phyloP scores from a whole-genome alignment of 2,113 vertebrate genomes.

The Apodemus sylvaticus region DNA sequence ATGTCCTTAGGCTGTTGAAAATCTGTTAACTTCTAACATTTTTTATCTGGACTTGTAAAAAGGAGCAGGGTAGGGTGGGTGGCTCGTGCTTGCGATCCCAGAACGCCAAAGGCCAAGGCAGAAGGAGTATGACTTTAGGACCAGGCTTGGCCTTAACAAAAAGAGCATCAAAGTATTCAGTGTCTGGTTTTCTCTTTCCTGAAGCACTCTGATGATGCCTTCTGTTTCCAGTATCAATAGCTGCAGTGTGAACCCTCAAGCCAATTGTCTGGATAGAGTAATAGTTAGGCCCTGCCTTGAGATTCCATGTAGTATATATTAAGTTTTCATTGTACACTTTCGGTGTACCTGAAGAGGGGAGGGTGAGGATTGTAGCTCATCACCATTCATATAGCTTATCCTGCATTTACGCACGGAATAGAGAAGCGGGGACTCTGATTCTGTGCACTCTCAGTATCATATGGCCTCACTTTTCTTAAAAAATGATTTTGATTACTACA shows the following conservation, averaged over 20 bases:
- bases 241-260: background rate
- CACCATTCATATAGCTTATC: no score
- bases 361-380: background rate
- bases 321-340: background rate
- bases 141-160: background rate
- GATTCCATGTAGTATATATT: background rate
- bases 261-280: background rate
- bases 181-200: background rate
- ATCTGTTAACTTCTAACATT: background rate
- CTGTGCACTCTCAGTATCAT: background rate
- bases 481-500: background rate
- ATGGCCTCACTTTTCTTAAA: background rate
- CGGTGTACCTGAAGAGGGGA: background rate
- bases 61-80: background rate
- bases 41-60: background rate
- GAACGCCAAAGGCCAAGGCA: background rate
- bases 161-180: background rate
- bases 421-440: background rate
- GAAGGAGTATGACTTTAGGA: background rate
- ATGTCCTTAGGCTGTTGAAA: background rate
- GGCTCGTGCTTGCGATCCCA: background rate
- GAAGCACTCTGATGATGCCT: background rate
- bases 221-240: background rate
- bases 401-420: background rate
- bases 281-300: background rate